Evolutionary conservation across 2,797 vertebrate genomes (phyloP).

Genomic region (Malurus splendens): DNA sequence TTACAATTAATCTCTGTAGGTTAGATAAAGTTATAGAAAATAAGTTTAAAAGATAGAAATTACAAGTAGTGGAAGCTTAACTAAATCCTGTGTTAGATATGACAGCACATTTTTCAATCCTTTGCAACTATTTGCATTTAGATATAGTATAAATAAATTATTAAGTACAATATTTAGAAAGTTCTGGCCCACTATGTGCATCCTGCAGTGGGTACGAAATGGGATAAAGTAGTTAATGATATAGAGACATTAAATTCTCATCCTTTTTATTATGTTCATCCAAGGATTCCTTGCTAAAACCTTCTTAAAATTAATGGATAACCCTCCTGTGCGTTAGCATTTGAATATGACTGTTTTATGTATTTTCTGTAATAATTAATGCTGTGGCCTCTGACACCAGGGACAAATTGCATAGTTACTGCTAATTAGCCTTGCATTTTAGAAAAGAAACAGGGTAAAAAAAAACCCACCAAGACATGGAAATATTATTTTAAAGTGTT

Average conservation of each 20-base stretch:
- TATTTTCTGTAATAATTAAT: constrained; percentile 7
- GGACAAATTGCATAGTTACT: not conserved
- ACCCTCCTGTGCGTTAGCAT: not conserved
- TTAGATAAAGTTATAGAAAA: not conserved
- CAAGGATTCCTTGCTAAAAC: not conserved
- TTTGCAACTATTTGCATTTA: not conserved
- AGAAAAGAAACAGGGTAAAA: not conserved
- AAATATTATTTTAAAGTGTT: not conserved
- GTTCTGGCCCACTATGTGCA: not conserved
- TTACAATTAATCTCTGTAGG: not conserved
- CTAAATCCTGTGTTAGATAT: not conserved
- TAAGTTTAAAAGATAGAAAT: not conserved
- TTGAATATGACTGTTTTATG: not conserved
- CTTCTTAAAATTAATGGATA: not conserved
- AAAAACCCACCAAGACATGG: accelerated
- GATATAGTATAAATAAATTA: not conserved
- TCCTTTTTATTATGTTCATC: not conserved
- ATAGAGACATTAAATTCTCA: not conserved
- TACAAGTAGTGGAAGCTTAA: not conserved
- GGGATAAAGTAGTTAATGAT: not conserved
- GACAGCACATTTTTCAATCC: not conserved
- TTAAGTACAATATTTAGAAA: not conserved
- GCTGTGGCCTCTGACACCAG: not conserved
- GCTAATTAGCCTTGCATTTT: not conserved
- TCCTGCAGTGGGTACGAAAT: not conserved